These are phyloP conservation scores for Acronicta psi DNA, from an alignment of 2,888 invertebrate species.

Conservation along the genomic window DNA sequence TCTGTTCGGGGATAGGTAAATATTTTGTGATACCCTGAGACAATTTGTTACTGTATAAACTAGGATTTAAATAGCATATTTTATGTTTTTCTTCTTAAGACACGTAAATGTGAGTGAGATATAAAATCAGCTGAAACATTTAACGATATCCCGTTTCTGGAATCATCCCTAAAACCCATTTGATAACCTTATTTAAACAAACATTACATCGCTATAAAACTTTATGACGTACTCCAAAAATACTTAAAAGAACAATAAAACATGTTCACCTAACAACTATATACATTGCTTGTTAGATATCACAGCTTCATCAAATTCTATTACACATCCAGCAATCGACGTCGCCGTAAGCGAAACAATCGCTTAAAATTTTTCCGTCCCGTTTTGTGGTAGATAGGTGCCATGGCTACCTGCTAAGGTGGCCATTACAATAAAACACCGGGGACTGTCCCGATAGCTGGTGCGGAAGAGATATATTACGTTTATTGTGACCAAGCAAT, in stretches of 20 bases:
- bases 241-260: constrained; percentile 50
- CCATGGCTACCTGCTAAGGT: constrained; percentile 53
- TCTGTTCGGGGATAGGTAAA: no score
- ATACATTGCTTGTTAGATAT: constrained; percentile 25
- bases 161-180: constrained; percentile 54
- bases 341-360: constrained; percentile 8
- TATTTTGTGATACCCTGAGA: no score
- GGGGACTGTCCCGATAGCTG: constrained; percentile 60
- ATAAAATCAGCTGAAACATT: constrained; percentile 54
- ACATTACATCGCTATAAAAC: constrained; percentile 53
- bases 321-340: constrained; percentile 5
- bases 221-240: constrained; percentile 49
- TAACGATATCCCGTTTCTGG: constrained; percentile 48
- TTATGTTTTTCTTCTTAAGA: not conserved
- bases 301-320: not conserved
- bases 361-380: constrained; percentile 7
- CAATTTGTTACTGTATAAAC: no score
- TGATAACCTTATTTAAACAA: constrained; percentile 59
- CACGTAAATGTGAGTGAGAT: constrained; percentile 26
- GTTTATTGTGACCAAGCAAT: constrained; percentile 51
- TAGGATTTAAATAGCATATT: no score
- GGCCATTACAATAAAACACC: constrained; percentile 63
- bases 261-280: constrained; percentile 5
- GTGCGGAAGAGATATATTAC: constrained; percentile 63
- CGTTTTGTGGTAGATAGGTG: constrained; percentile 13